Percentiles rank a stretch among this genome's conserved stretches.
Conservation (phyloP, 1,140 invertebrate species). For the Heliconius himera region DNA sequence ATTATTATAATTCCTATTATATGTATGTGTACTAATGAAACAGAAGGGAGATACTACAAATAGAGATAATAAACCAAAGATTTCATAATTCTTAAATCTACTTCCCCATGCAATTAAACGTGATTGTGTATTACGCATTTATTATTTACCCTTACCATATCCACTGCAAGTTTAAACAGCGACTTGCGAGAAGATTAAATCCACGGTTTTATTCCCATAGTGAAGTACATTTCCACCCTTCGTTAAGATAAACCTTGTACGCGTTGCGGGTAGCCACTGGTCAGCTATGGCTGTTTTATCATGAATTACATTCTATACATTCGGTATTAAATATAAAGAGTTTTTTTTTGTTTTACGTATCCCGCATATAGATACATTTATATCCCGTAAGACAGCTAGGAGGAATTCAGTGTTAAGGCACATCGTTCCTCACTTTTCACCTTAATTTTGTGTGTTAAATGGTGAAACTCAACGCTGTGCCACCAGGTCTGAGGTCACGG, state of each 20-base stretch:
- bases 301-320: not conserved
- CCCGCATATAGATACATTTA: too few species aligned
- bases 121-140: slow-evolving; percentile 68
- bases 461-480: too few species aligned
- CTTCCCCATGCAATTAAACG: slow-evolving; percentile 58
- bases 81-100: slow-evolving; percentile 29
- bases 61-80: not conserved
- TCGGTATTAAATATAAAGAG: not conserved
- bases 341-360: too few species aligned
- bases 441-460: too few species aligned
- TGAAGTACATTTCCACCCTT: slow-evolving; percentile 68
- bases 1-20: not conserved
- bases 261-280: slow-evolving; percentile 63
- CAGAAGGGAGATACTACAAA: not conserved
- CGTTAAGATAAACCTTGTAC: slow-evolving; percentile 70
- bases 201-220: slow-evolving; percentile 75
- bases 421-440: too few species aligned
- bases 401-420: too few species aligned
- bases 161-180: slow-evolving; percentile 71
- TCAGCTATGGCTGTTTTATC: slow-evolving; percentile 25
- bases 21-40: not conserved
- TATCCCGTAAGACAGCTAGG: too few species aligned
- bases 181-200: slow-evolving; percentile 75
- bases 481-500: too few species aligned
- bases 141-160: slow-evolving; percentile 70